Percentiles rank a stretch among this genome's conserved stretches.
Evolutionary conservation across 2,797 vertebrate species (phyloP).

Genomic region (Pampus argenteus): DNA sequence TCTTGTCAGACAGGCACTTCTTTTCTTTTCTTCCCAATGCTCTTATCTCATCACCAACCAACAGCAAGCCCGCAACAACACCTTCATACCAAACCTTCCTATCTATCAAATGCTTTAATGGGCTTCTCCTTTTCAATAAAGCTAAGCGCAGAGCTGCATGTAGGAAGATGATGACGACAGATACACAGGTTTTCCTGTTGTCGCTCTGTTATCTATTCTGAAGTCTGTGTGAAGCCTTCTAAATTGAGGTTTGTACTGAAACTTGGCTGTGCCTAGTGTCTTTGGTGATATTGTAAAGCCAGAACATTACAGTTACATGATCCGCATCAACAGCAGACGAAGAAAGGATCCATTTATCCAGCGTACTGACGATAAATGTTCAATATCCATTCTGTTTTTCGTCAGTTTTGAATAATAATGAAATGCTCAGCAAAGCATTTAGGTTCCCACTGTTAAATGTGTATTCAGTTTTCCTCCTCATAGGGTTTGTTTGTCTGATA

Average conservation of each 20-base stretch:
- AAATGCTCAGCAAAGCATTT: slow-evolving; percentile 35
- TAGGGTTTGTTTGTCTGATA: slow-evolving; percentile 17
- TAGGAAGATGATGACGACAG: slow-evolving; percentile 60
- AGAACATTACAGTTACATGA: slow-evolving; percentile 35
- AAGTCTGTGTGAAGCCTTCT: slow-evolving; percentile 42
- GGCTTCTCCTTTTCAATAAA: slow-evolving; percentile 76
- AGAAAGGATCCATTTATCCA: slow-evolving; percentile 16
- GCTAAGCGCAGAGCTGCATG: slow-evolving; percentile 54
- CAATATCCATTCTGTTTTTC: slow-evolving; percentile 12
- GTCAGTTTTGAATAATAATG: slow-evolving; percentile 16
- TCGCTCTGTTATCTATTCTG: slow-evolving; percentile 53
- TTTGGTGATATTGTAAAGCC: slow-evolving; percentile 44
- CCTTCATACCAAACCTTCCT: slow-evolving; percentile 64
- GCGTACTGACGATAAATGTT: slow-evolving; percentile 26
- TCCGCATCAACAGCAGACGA: slow-evolving; percentile 22
- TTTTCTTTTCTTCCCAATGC: slow-evolving; percentile 49
- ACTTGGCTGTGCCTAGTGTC: slow-evolving; percentile 24
- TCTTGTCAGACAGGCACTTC: slow-evolving; percentile 46
- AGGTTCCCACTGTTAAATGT: slow-evolving; percentile 15
- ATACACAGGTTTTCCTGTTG: slow-evolving; percentile 61
- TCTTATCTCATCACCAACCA: slow-evolving; percentile 77
- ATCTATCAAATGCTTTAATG: slow-evolving; percentile 72
- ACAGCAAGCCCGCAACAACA: slow-evolving; percentile 60
- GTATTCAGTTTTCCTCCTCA: slow-evolving; percentile 16
- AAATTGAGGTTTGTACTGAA: slow-evolving; percentile 50